A percentile compares a stretch with the other conserved stretches of the same genome.
These are phyloP conservation scores for Coryphaenoides rupestris DNA, from an alignment of 2,113 vertebrate species.

Conservation along the genomic window DNA sequence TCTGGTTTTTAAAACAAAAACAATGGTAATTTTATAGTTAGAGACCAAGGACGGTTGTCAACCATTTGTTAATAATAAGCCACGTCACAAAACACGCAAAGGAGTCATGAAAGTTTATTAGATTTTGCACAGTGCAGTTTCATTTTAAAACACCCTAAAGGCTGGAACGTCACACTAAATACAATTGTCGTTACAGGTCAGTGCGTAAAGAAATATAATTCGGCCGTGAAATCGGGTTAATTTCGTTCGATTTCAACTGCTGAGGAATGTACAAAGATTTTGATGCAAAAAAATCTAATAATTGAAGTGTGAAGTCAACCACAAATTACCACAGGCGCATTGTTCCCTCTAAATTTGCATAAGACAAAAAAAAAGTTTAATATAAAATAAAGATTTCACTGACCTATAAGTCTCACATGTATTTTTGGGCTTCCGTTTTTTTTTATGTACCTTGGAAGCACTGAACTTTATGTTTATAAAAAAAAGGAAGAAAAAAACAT, in stretches of 20 bases:
- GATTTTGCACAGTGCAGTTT: conserved; percentile 52
- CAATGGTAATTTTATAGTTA: too few relatives aligned
- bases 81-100: conserved; percentile 21
- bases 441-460: not conserved
- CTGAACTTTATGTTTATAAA: not conserved
- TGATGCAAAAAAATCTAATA: not conserved
- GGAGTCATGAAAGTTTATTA: conserved; percentile 59
- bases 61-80: conserved; percentile 13
- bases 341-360: not conserved
- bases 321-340: not conserved
- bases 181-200: conserved; percentile 24
- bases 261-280: not conserved
- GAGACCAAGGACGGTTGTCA: too few relatives aligned
- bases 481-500: too few relatives aligned
- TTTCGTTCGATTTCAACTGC: not conserved
- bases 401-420: not conserved
- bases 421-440: not conserved
- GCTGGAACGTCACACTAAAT: conserved; percentile 33
- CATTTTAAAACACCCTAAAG: conserved; percentile 35
- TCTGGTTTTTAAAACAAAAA: too few relatives aligned
- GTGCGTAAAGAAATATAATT: conserved; percentile 41
- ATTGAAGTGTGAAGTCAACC: not conserved
- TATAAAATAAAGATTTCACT: not conserved
- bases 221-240: not conserved
- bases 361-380: conserved; percentile 1